Base-by-base conservation (phyloP, 1,140 invertebrate species). In the Heterodera carotae region DNA sequence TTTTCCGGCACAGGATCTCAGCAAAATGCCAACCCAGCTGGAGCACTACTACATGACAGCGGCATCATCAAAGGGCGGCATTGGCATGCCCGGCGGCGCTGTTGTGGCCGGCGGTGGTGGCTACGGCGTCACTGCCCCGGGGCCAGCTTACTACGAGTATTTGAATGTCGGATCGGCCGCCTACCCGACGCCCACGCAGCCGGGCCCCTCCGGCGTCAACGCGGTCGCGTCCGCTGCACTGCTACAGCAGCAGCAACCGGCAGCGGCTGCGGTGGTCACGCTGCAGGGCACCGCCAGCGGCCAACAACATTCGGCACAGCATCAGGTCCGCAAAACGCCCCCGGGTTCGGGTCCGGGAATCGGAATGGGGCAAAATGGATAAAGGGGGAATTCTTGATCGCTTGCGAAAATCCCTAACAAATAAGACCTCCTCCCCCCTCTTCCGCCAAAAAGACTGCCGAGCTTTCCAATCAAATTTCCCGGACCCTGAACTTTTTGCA, bases 21-120 rank as follows among this genome's bases (percentile, higher is more conserved):
- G 81, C n/a, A 84, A 84, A 74, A 84, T 84, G 83, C 84, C 84
- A 33, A 76, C 79, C 27, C 69, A 75, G 36, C 29, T 84, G 18
- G 83, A 84, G 59, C 39, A 79, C n/a, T 85, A 86, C 76, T 85
- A 80, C 36, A 59, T 78, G 75, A 33, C 34, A 18, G 27, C 70
- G 75, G 56, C 34, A 18, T 43, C 70, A 36, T 15, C 29, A 18
- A 67, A 62, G 27, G 36, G 27, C 12, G 71, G 39, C 39, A 43
- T 43, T 43, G 39, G 39, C 39, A 43, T 80, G 36, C 80, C 80
- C 62, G 80, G 59, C 4, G 76, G 59, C 25, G 70, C 48, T 12
- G 39, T 43, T n/a, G n/a, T n/a, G n/a, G n/a, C n/a, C n/a, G n/a
- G n/a, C n/a, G n/a, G n/a, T n/a, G n/a, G n/a, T 6, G 76, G 56